phyloP scores from a whole-genome alignment of 2,797 vertebrate species.

The Buphagus erythrorhynchus region DNA sequence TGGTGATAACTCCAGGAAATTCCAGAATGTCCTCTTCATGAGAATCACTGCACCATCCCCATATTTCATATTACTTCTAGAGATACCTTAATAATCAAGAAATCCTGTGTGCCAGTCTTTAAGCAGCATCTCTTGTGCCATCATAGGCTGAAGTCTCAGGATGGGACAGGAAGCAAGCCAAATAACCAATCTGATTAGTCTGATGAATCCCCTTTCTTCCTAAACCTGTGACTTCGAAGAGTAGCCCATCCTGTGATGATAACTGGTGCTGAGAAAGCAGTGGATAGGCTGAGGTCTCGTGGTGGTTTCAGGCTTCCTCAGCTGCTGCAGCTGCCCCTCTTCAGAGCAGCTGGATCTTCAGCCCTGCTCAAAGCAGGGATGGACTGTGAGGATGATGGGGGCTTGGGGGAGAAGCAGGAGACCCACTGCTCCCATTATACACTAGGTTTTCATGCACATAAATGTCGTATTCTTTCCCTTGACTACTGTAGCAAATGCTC shows the following conservation, averaged over 20 bases:
- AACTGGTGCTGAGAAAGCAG: neutral
- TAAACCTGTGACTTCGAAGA: neutral
- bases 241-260: neutral
- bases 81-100: neutral
- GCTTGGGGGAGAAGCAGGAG: constrained; percentile 20
- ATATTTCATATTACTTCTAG: neutral
- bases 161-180: neutral
- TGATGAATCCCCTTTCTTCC: neutral
- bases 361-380: neutral
- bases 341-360: constrained; percentile 25
- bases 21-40: neutral
- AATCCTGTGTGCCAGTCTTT: accelerated
- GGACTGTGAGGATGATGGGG: neutral
- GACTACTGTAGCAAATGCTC: constrained; percentile 52
- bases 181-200: neutral
- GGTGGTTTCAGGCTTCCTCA: neutral
- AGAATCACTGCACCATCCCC: neutral
- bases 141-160: neutral
- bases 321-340: constrained; percentile 51
- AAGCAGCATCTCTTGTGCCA: neutral
- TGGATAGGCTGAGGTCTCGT: neutral
- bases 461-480: constrained; percentile 7
- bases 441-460: neutral
- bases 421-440: constrained; percentile 2
- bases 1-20: neutral